Evolutionary conservation across 2,888 invertebrate species (phyloP), one percentile per base, ranked within the genome.

Genomic region (Yponomeuta sedellus): DNA sequence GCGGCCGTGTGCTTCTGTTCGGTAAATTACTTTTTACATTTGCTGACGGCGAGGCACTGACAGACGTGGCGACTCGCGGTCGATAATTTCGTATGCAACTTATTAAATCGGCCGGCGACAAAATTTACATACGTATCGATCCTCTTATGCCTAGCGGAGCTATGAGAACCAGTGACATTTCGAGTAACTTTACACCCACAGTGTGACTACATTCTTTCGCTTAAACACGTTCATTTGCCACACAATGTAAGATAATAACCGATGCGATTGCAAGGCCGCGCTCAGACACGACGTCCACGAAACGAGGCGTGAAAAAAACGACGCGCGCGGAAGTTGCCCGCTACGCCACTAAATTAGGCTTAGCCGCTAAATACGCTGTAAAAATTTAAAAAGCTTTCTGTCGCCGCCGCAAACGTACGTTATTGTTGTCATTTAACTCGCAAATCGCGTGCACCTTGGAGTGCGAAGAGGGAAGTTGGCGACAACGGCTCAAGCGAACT

Each of bases 11-110:
- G 71, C 78, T 82, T 72, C 79, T 79, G 74, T 74, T 76, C 75
- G 74, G 73, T 77, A 81, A 83, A 82, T 80, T 79, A 75, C 77
- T 70, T 72, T 74, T 75, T 75, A 77, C 80, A 75, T 74, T 74
- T 73, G 73, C 70, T 68, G 70, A 70, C 28, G 10, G 34, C 61
- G 25, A 61, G 16, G 25, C 16, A 1, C 61, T 20, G 61, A 25
- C 19, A 25, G 61, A 61, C 25, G 25, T n/a, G n/a, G n/a, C n/a
- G n/a, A n/a, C n/a, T 34, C 34, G 34, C 34, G 34, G 5, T 8
- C 34, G 34, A 34, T 16, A 52, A 16, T 16, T 52, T 52, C 16
- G 44, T 12, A 52, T 52, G 44, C 44, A 52, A 16, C 34, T 52
- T 52, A 52, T 52, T 52, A 52, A 52, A 52, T 52, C 44, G 44